A percentile compares a stretch with the other conserved stretches of the same genome.
Conservation (phyloP, 2,113 vertebrate genomes). For the Pachypanchax playfairii region DNA sequence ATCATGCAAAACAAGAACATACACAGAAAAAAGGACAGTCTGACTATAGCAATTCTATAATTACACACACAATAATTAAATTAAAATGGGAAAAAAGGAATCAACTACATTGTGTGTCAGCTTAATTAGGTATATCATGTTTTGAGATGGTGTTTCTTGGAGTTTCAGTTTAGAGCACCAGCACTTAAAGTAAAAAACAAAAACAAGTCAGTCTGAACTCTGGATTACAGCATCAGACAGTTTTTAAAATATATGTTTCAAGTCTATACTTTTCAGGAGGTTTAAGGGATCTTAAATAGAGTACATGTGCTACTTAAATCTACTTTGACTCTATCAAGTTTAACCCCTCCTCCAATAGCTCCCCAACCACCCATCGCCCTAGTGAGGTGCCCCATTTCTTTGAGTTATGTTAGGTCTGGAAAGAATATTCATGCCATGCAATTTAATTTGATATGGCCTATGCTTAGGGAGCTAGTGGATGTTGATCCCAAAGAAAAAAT, state of each 20-base stretch:
- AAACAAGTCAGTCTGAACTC: too few species aligned
- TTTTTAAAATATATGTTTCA: conserved; percentile 55
- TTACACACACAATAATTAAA: background rate
- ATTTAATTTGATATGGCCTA: conserved; percentile 13
- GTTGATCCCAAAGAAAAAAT: background rate
- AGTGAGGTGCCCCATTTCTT: conserved; percentile 44
- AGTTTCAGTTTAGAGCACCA: background rate
- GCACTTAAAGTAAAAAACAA: background rate
- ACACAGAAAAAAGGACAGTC: background rate
- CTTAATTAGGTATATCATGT: background rate
- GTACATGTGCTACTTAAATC: conserved; percentile 36
- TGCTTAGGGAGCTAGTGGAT: background rate
- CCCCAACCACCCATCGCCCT: conserved; percentile 11
- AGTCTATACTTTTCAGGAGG: conserved; percentile 32
- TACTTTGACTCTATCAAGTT: conserved; percentile 49
- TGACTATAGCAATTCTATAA: background rate
- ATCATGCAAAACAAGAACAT: background rate
- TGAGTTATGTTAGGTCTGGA: conserved; percentile 20
- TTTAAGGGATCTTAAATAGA: conserved; percentile 17
- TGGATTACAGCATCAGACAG: too few species aligned
- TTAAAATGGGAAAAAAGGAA: background rate
- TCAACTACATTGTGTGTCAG: background rate
- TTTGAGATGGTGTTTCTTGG: background rate
- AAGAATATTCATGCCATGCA: background rate
- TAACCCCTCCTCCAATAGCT: conserved; percentile 37